Evolutionary conservation across 2,797 vertebrate genomes (phyloP), one percentile per base, ranked within the genome.

Genomic region (Taenioides sp.): DNA sequence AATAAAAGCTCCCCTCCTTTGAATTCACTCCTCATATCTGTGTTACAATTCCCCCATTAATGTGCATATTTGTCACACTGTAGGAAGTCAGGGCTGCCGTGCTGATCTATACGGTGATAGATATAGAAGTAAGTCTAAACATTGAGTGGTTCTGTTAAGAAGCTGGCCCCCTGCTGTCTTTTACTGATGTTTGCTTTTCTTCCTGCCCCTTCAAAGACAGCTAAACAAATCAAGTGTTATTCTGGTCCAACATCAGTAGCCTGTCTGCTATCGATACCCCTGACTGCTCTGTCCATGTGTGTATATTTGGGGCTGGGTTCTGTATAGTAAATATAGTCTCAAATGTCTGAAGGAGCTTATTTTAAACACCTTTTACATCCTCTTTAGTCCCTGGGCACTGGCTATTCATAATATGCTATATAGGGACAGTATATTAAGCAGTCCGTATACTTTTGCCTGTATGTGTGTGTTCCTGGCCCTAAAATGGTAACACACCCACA

Each of bases 401-500:
- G 57, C 82, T 86, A 84, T 84, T 85, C 83, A 82, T 85, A 85
- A 81, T 75, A 64, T 61, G 69, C 77, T 28, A 65, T 50, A 65
- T 75, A 27, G 70, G 73, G 73, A 80, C 74, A 76, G 81, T 87
- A 84, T 71, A 80, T 72, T 71, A 57, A 71, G 71, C 63, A 71
- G 73, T 72, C 60, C 54, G 85, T 87, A 84, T 87, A 81, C 84
- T 83, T 47, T 17, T 86, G 69, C 37, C 27, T 71, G 65, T 74
- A 27, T 63, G 31, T 80, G 69, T 75, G 67, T 73, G 67, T 83
- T 74, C 22, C 57, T 60, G 60, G 65, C 69, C 79, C 81, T 71
- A 72, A 84, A 89, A 90, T 86, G 85, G 81, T 70, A 83, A 90
- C 83, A 89, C 88, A 82, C 89, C 88, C 87, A 89, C 84, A 63